Evolutionary conservation across 2,113 vertebrate species (phyloP), one percentile per base, ranked within the genome.

Genomic region (Gallinago undulata): DNA sequence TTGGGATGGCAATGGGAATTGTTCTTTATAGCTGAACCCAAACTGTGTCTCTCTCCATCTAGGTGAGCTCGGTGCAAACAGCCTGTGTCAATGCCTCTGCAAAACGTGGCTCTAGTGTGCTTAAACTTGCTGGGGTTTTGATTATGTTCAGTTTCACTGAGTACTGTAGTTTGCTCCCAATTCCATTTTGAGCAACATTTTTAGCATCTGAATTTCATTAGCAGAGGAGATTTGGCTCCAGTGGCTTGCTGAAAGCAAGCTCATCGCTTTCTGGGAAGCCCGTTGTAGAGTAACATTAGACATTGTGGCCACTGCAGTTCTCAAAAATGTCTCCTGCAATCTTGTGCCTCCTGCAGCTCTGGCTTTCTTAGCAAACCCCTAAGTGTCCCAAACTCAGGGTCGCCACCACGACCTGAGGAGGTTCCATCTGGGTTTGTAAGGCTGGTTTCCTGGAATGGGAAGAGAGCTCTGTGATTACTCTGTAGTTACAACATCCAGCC

Each of bases 131-230:
- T 63, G 48, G 37, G 19, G 17, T 53, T 93, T 67, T 47, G 10
- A 2, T 63, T 63, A 21, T 43, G 30, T 57, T 70, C 63, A 31
- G 11, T 45, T 94, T 74, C 87, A 84, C 56, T 48, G 75, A 89
- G 41, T 43, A 2, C 57, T 70, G 56, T 48, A 45, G 53, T 67
- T 97, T 72, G 55, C 51, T 89, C 74, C 56, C 64, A 62, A 1
- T 22, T 19, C 76, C 74, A 24, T 43, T 95, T 30, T 30, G 57
- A 91, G 86, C 43, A 77, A 66, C 12, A 14, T 63, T 60, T 75
- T 89, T 77, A 84, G 77, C 95, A 90, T 84, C 91, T 97, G 96
- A 92, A 48, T 94, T 89, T 94, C 84, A 96, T 96, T 96, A 93
- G 22, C 22, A 13, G 39, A 66, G 51, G 62, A 73, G 67, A 37